These are phyloP conservation scores for Nibea albiflora DNA, from an alignment of 2,113 vertebrate genomes.

Conservation along the genomic window DNA sequence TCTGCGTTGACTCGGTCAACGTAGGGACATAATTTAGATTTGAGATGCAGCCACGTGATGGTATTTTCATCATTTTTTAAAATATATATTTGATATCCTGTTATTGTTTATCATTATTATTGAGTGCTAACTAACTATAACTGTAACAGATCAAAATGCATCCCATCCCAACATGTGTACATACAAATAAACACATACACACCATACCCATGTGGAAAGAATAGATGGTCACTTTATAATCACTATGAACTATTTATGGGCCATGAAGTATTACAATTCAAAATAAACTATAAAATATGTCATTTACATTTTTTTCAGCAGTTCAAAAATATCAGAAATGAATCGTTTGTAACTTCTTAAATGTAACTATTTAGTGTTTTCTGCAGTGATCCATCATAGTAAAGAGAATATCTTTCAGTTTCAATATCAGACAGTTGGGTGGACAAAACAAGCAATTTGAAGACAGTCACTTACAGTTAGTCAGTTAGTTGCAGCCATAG, in stretches of 20 bases:
- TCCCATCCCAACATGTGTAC: background rate
- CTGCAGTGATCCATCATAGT: background rate
- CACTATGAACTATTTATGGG: background rate
- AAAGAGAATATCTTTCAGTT: background rate
- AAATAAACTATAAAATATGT: background rate
- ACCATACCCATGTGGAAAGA: background rate
- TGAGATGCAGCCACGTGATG: slow-evolving; percentile 5
- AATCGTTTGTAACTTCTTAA: background rate
- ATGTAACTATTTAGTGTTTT: background rate
- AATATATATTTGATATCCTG: background rate
- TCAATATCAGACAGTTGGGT: too few relatives aligned
- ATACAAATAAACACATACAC: background rate
- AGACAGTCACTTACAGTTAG: too few relatives aligned
- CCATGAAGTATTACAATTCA: background rate
- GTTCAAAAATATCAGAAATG: background rate
- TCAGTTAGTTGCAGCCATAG: background rate
- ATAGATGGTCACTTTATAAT: background rate
- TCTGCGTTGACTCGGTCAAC: slow-evolving; percentile 30
- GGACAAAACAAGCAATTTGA: too few relatives aligned
- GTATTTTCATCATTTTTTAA: background rate
- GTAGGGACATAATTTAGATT: slow-evolving; percentile 19
- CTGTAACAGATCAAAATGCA: background rate
- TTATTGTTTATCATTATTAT: background rate
- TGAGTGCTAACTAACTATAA: background rate
- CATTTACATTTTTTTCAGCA: background rate